Base-by-base conservation (phyloP, 2,888 invertebrate species). In the Temnothorax unifasciatus region DNA sequence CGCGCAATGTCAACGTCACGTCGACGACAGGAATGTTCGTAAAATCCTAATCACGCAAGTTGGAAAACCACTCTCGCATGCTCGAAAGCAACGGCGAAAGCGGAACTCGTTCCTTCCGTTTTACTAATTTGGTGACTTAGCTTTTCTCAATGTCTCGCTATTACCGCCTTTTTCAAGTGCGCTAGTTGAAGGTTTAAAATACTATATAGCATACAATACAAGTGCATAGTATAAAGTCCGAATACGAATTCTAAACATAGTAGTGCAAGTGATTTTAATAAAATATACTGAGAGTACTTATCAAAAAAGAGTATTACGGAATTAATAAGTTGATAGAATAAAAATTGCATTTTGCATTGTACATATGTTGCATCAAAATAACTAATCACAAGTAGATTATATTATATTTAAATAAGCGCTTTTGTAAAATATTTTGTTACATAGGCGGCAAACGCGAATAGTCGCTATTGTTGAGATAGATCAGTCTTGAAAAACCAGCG, bases 61-160 rank as follows among this genome's bases (percentile, higher is more conserved):
- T 41, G 84, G 59, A 86, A 85, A 73, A 71, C 73, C 57, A 81
- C 85, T 86, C 83, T 89, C 81, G 38, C 83, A 59, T 71, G 41
- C 68, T 83, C 47, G 87, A 88, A 86, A 87, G 87, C 83, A 85
- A 66, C n/a, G 84, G 90, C 88, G 88, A 90, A 92, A 91, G 92
- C 84, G 84, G 64, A 83, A 83, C 88, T 47, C 41, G 85, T 92
- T 90, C 83, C 88, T 92, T 92, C 92, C 90, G 90, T 82, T 87
- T 86, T 29, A 83, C 91, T 83, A 87, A 91, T 91, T 92, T 88
- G 86, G 89, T 84, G 69, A 71, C 64, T 59, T 44, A n/a, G 34
- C 44, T 73, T 63, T 76, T 82, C 63, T 77, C 47, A 57, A 63
- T 82, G 21, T 59, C 57, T 64, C 29, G 21, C 15, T 57, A 61